A percentile compares a stretch with the other conserved stretches of the same genome.
Evolutionary conservation across 2,888 invertebrate genomes (phyloP).

Genomic region (Caenorhabditis drosophilae): DNA sequence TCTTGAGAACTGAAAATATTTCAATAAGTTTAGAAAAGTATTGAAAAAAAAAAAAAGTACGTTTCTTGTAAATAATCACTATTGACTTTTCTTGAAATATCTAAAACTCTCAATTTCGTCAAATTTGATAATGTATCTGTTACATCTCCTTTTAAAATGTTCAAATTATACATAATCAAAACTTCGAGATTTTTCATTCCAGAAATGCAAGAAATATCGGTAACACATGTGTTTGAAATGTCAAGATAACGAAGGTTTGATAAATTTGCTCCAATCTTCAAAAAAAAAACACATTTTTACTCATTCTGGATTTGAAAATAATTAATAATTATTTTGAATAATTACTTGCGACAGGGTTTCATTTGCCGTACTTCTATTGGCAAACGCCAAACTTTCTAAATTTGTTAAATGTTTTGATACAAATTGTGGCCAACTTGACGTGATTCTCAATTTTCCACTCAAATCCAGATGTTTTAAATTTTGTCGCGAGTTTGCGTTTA

Average conservation of each 20-base stretch:
- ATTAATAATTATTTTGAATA: too few relatives aligned
- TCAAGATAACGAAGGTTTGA: slow-evolving; percentile 35
- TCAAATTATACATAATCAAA: slow-evolving; percentile 47
- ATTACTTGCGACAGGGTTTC: slow-evolving; percentile 15
- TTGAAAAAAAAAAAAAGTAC: not conserved
- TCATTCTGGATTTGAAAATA: too few relatives aligned
- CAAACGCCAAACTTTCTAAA: slow-evolving; percentile 33
- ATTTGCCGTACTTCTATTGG: slow-evolving; percentile 30
- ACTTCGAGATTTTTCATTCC: slow-evolving; percentile 40
- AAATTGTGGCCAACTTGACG: slow-evolving; percentile 23
- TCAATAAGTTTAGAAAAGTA: not conserved
- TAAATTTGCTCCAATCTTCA: slow-evolving; percentile 17
- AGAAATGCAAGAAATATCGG: slow-evolving; percentile 42
- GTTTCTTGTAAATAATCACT: slow-evolving; percentile 37
- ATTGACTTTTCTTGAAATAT: slow-evolving; percentile 44
- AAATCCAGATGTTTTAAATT: slow-evolving; percentile 29
- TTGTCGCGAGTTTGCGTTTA: slow-evolving; percentile 14
- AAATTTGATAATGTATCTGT: slow-evolving; percentile 32
- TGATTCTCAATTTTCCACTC: slow-evolving; percentile 19
- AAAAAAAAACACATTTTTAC: not conserved
- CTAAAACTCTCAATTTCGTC: slow-evolving; percentile 40
- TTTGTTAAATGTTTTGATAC: slow-evolving; percentile 20
- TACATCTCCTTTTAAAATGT: slow-evolving; percentile 36
- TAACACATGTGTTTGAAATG: slow-evolving; percentile 44
- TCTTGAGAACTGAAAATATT: slow-evolving; percentile 28